Percentiles rank a stretch among this genome's conserved stretches.
phyloP scores from a whole-genome alignment of 2,888 invertebrate species.

The Acrobeloides nanus region DNA sequence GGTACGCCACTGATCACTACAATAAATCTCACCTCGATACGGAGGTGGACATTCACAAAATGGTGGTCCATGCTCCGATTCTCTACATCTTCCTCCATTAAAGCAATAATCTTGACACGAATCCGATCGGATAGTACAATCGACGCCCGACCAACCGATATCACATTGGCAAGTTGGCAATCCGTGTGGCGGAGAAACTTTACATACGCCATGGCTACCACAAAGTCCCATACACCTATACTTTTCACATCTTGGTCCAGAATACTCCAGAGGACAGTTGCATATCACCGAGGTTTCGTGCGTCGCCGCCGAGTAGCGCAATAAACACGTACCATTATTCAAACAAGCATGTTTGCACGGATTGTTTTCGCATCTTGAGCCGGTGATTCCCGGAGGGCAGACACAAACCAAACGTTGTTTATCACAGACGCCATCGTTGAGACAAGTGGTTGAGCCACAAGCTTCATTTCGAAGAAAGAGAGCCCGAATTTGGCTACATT shows the following conservation, averaged over 20 bases:
- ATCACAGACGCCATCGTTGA: conserved; percentile 11
- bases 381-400: conserved; percentile 65
- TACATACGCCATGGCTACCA: conserved; percentile 62
- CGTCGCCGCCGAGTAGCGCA: conserved; percentile 51
- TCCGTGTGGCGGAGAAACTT: conserved; percentile 34
- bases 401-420: conserved; percentile 57
- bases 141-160: conserved; percentile 64
- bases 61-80: conserved; percentile 54
- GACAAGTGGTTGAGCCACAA: conserved; percentile 9
- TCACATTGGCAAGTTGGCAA: conserved; percentile 57
- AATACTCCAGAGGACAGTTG: conserved; percentile 63
- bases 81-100: conserved; percentile 62
- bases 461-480: conserved; percentile 1
- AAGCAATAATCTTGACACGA: conserved; percentile 60
- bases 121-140: conserved; percentile 63
- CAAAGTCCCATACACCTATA: conserved; percentile 58
- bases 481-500: conserved; percentile 3
- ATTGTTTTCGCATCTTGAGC: conserved; percentile 66
- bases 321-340: conserved; percentile 63
- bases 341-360: conserved; percentile 62
- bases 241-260: conserved; percentile 62
- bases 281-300: conserved; percentile 2
- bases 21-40: conserved; percentile 1
- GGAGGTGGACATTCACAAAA: conserved; percentile 15
- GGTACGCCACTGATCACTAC: too few species aligned